A percentile compares a stretch with the other conserved stretches of the same genome.
phyloP scores from a whole-genome alignment of 2,797 vertebrate genomes.

The Epinephelus awoara region DNA sequence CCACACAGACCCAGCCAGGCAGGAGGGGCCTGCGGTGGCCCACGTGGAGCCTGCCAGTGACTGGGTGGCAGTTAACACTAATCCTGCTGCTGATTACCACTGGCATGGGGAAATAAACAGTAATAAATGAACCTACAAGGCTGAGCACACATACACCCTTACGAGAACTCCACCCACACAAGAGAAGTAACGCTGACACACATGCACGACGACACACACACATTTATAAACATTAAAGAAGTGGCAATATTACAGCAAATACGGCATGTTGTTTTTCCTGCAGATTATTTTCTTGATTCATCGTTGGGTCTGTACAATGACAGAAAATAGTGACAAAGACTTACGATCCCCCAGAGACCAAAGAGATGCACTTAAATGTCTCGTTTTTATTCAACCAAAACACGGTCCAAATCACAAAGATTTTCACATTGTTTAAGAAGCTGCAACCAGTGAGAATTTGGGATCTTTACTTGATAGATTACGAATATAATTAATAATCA shows the following conservation, averaged over 20 bases:
- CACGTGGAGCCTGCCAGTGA: slow-evolving; percentile 76
- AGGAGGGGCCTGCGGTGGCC: slow-evolving; percentile 65
- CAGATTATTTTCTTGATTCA: not conserved
- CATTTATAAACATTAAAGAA: slow-evolving; percentile 5
- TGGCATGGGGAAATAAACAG: slow-evolving; percentile 86
- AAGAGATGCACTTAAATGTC: not conserved
- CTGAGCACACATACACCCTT: slow-evolving; percentile 60
- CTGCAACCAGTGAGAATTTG: not conserved
- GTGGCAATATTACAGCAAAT: not conserved
- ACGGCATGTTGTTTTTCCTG: not conserved
- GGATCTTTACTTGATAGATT: not conserved
- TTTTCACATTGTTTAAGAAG: not conserved
- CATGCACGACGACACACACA: slow-evolving; percentile 26
- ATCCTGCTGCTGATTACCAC: slow-evolving; percentile 82
- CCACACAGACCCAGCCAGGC: slow-evolving; percentile 43
- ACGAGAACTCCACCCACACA: slow-evolving; percentile 46
- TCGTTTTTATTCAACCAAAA: not conserved
- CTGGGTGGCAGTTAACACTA: slow-evolving; percentile 85
- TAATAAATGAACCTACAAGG: slow-evolving; percentile 76
- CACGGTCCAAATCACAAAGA: not conserved
- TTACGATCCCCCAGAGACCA: not conserved
- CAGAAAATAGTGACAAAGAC: not conserved
- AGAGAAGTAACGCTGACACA: slow-evolving; percentile 42
- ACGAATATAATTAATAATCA: not conserved
- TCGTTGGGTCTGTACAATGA: not conserved